These are phyloP conservation scores for Myiozetetes cayanensis DNA, from an alignment of 2,113 vertebrate species.

Conservation along the genomic window DNA sequence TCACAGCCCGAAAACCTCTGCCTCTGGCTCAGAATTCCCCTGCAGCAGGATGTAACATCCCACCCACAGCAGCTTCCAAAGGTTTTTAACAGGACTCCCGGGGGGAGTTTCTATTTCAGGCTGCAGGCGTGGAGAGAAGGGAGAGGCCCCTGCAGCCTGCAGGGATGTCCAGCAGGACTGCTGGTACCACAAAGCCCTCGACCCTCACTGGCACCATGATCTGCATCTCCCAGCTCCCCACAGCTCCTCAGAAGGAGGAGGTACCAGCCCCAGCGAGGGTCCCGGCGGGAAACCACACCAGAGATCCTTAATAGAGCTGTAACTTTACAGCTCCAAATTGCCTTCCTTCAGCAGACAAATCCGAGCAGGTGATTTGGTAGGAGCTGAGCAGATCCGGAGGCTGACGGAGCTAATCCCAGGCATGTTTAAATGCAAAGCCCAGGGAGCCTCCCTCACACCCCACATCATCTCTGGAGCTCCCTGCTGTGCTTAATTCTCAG, in stretches of 20 bases:
- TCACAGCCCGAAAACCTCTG: neutral
- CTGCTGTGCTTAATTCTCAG: neutral
- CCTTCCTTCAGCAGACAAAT: slow-evolving; percentile 27
- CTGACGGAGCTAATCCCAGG: slow-evolving; percentile 37
- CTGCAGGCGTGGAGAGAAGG: fast-evolving
- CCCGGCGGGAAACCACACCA: neutral
- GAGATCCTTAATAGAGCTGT: slow-evolving; percentile 34
- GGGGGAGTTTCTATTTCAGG: neutral
- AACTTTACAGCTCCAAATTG: neutral
- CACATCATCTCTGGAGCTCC: fast-evolving
- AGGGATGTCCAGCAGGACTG: neutral
- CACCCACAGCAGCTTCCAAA: neutral
- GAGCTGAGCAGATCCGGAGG: neutral
- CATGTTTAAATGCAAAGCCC: slow-evolving; percentile 20
- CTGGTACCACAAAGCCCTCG: fast-evolving
- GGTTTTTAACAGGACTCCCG: fast-evolving
- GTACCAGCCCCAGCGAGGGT: neutral
- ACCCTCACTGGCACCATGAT: fast-evolving
- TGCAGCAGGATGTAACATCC: neutral
- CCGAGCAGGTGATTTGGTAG: neutral
- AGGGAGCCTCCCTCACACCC: neutral
- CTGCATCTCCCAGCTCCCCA: neutral
- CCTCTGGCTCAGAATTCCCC: neutral
- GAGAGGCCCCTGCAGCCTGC: neutral
- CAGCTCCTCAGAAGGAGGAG: neutral